Conservation (phyloP, 1,140 invertebrate species). For the Drosophila nannoptera region DNA sequence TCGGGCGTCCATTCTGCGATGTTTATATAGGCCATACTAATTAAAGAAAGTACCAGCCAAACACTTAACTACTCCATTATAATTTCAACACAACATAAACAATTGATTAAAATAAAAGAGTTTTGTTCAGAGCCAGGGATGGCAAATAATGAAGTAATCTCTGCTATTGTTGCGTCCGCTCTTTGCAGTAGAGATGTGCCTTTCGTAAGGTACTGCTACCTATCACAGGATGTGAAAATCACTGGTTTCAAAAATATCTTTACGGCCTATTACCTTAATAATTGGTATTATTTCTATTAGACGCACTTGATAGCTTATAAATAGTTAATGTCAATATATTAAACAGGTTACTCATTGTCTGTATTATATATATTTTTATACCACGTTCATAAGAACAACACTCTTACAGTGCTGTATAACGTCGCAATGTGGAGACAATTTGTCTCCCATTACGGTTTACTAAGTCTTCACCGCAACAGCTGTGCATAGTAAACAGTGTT, state of each 20-base stretch:
- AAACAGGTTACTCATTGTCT: no score
- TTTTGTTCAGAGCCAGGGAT: slow-evolving; percentile 44
- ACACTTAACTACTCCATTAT: slow-evolving; percentile 53
- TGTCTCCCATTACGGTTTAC: background rate
- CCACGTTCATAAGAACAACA: no score
- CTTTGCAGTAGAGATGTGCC: slow-evolving; percentile 25
- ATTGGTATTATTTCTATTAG: no score
- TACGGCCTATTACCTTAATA: no score
- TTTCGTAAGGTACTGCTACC: background rate
- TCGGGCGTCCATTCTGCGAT: slow-evolving; percentile 95
- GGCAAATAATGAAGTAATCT: slow-evolving; percentile 26
- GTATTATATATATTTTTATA: no score
- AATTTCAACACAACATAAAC: slow-evolving; percentile 47
- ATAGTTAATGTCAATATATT: no score
- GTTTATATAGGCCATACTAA: slow-evolving; percentile 90
- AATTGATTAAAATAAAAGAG: slow-evolving; percentile 44
- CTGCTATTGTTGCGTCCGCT: slow-evolving; percentile 47
- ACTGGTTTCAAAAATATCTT: background rate
- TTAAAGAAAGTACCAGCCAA: slow-evolving; percentile 20
- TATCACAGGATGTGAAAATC: background rate
- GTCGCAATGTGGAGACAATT: background rate
- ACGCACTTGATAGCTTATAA: no score
- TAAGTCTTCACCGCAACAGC: slow-evolving; percentile 17
- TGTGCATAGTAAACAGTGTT: slow-evolving; percentile 12
- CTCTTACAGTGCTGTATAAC: slow-evolving; percentile 7